Evolutionary conservation across 2,113 vertebrate species (phyloP).

Genomic region (Pedetes capensis): DNA sequence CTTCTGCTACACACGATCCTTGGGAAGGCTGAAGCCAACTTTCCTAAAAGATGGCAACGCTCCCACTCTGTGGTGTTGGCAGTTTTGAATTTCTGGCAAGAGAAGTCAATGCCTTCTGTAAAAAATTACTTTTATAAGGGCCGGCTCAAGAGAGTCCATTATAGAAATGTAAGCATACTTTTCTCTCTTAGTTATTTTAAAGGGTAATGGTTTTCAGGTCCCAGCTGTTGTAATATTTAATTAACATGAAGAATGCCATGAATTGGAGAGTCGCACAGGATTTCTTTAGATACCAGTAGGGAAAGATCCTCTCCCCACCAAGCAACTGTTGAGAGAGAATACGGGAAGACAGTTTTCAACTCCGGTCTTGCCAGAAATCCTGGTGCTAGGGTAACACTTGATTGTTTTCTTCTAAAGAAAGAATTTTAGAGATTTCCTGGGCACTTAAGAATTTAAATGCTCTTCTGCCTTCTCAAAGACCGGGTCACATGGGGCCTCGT

Average conservation of each 20-base stretch:
- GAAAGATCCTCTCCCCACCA: background rate
- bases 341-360: background rate
- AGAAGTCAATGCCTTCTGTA: background rate
- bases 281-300: background rate
- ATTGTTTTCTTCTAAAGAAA: background rate
- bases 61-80: fast-evolving
- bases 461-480: background rate
- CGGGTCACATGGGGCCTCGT: background rate
- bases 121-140: background rate
- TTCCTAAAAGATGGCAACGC: background rate
- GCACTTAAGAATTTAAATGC: background rate
- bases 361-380: background rate
- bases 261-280: background rate
- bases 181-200: background rate
- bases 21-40: background rate
- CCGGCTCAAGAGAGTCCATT: background rate
- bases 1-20: background rate
- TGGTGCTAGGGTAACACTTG: background rate
- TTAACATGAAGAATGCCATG: background rate
- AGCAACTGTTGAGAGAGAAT: background rate
- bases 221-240: background rate
- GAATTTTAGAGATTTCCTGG: background rate
- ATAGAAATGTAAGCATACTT: background rate
- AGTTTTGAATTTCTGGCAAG: background rate
- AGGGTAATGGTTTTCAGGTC: background rate